Conservation (phyloP, 1,140 invertebrate species). For the Odontomachus brunneus region DNA sequence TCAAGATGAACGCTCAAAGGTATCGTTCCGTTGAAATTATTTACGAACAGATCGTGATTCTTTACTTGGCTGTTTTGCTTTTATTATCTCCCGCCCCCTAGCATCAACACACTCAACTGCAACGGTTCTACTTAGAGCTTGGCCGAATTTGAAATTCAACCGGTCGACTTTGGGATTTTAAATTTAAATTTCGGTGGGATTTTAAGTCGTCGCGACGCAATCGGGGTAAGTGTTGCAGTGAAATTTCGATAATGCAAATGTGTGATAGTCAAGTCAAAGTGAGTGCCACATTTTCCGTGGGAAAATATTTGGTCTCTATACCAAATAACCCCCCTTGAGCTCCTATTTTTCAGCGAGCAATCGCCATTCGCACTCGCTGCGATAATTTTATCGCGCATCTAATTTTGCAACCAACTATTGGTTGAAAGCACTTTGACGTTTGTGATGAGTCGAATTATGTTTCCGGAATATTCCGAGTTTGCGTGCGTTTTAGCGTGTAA, state of each 20-base stretch:
- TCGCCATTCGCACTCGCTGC: slow-evolving; percentile 20
- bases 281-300: neutral
- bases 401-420: slow-evolving; percentile 4
- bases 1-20: no score
- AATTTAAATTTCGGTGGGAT: slow-evolving; percentile 45
- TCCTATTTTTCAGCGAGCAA: slow-evolving; percentile 22
- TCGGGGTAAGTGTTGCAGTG: slow-evolving; percentile 28
- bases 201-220: slow-evolving; percentile 44
- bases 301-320: slow-evolving; percentile 39
- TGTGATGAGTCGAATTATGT: neutral
- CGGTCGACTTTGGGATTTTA: slow-evolving; percentile 46
- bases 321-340: neutral
- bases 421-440: slow-evolving; percentile 32
- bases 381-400: slow-evolving; percentile 34
- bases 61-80: slow-evolving; percentile 34
- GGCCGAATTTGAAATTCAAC: slow-evolving; percentile 45
- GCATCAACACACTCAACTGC: slow-evolving; percentile 19
- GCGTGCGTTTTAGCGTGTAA: neutral
- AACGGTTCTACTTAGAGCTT: slow-evolving; percentile 14
- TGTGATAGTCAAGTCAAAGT: slow-evolving; percentile 17
- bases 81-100: neutral
- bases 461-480: neutral
- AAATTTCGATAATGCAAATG: slow-evolving; percentile 48
- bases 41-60: slow-evolving; percentile 2
- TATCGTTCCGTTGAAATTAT: neutral